Percentiles rank a stretch among this genome's conserved stretches.
phyloP scores from a whole-genome alignment of 2,888 invertebrate genomes.

The Dioctria rufipes region DNA sequence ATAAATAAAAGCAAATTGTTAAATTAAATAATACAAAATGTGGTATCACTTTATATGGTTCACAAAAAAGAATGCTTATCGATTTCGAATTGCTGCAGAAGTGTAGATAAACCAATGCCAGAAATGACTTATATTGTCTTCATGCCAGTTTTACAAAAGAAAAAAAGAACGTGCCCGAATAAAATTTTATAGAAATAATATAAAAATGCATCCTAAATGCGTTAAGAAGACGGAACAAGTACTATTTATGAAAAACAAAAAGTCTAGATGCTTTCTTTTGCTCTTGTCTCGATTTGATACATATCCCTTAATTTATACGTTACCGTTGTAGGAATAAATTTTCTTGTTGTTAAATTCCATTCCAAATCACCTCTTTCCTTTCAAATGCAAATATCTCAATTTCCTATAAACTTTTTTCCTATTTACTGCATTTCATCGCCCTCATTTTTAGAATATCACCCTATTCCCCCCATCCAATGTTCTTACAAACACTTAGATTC shows the following conservation, averaged over 20 bases:
- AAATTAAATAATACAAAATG: too few species aligned
- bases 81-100: neutral
- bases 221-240: neutral
- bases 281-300: neutral
- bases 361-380: neutral
- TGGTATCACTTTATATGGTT: too few species aligned
- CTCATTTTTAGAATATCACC: neutral
- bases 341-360: neutral
- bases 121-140: neutral
- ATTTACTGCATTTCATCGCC: conserved; percentile 4
- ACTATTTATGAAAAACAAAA: neutral
- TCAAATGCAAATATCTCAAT: conserved; percentile 39
- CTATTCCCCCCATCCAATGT: neutral
- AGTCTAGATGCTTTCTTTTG: neutral
- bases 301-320: neutral
- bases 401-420: neutral
- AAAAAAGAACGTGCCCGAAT: neutral
- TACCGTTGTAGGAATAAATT: neutral
- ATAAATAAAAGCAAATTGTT: too few species aligned
- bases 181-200: neutral
- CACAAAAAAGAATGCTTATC: neutral
- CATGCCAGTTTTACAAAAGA: neutral
- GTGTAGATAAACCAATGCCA: neutral
- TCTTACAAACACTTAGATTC: neutral
- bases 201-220: neutral